phyloP scores from a whole-genome alignment of 2,888 invertebrate species.

The Epistrophe grossulariae region DNA sequence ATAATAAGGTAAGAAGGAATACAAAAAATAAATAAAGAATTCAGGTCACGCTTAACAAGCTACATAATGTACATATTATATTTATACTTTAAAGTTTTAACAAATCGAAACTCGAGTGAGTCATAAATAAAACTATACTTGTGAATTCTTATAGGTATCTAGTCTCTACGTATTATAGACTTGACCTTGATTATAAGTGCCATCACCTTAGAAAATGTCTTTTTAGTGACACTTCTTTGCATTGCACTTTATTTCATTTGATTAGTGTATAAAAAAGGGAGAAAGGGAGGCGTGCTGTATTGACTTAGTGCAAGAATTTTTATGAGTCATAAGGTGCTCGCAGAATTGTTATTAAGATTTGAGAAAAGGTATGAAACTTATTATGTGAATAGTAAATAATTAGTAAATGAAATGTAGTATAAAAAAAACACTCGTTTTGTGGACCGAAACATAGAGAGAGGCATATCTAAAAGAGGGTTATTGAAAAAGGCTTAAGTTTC shows the following conservation, averaged over 20 bases:
- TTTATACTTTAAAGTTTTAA: neutral
- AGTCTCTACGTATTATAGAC: neutral
- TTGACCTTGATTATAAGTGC: conserved; percentile 29
- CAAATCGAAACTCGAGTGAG: conserved; percentile 18
- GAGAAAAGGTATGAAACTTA: neutral
- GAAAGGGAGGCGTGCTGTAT: neutral
- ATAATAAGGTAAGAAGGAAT: conserved; percentile 25
- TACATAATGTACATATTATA: neutral
- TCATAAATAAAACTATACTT: conserved; percentile 1
- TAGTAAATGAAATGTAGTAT: no score
- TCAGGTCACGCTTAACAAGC: conserved; percentile 36
- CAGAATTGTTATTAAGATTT: neutral
- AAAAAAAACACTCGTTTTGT: no score
- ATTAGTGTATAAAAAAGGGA: neutral
- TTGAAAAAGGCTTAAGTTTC: no score
- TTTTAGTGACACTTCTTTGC: conserved; percentile 8
- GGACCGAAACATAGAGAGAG: no score
- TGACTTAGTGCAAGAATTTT: neutral
- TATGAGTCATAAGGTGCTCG: neutral
- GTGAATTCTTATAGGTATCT: neutral
- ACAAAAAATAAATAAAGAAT: conserved; percentile 32
- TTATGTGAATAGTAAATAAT: no score
- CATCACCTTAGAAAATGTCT: neutral
- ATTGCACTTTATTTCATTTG: conserved; percentile 22
- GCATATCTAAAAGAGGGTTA: no score